phyloP scores from a whole-genome alignment of 2,797 vertebrate species.

The Otolemur crassicaudatus region DNA sequence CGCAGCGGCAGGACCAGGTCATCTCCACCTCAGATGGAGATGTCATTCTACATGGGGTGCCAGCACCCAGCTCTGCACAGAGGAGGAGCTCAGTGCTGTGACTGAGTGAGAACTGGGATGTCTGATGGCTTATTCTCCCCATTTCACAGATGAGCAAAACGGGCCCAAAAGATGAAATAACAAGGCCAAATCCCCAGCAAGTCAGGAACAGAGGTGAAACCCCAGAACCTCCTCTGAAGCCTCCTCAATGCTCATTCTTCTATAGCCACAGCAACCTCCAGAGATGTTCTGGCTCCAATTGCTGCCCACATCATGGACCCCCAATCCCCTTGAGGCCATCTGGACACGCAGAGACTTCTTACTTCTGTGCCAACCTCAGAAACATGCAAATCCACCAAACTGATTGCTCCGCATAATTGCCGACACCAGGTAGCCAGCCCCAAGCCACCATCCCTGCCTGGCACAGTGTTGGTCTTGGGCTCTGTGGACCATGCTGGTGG shows the following conservation, averaged over 20 bases:
- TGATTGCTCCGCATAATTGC: rapidly evolving
- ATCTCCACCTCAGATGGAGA: not conserved
- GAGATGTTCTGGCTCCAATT: rapidly evolving
- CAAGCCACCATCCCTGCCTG: not conserved
- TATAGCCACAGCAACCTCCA: not conserved
- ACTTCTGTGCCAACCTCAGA: not conserved
- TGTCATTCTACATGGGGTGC: rapidly evolving
- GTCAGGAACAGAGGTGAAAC: not conserved
- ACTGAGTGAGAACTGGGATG: not conserved
- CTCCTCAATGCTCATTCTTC: not conserved
- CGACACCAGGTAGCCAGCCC: not conserved
- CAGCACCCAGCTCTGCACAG: rapidly evolving
- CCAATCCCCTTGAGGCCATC: not conserved
- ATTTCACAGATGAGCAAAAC: not conserved
- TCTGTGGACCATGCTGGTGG: rapidly evolving
- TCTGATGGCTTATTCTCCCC: not conserved
- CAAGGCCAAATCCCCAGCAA: not conserved
- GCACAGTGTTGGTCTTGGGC: not conserved
- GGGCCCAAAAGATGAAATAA: not conserved
- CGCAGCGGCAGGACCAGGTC: not conserved
- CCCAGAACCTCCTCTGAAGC: rapidly evolving
- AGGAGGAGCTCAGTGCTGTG: not conserved
- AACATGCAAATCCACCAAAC: not conserved
- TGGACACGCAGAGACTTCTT: not conserved
- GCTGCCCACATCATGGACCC: not conserved